Evolutionary conservation across 2,113 vertebrate species (phyloP).

Genomic region (Leptocoma aspasia): DNA sequence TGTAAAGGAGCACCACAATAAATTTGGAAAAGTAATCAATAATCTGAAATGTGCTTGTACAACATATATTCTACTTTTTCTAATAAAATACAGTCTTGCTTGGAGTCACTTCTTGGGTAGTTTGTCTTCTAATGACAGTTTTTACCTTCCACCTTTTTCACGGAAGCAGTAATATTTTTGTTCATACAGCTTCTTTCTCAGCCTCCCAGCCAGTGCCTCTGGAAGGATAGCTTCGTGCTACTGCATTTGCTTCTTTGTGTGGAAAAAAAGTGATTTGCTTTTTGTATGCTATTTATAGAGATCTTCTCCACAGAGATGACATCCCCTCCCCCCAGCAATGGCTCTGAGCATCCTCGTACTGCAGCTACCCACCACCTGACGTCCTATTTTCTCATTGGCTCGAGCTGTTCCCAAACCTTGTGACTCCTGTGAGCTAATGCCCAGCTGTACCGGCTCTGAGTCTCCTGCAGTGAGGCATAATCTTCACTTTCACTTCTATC

Average conservation of each 20-base stretch:
- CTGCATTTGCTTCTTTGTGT: conserved; percentile 4
- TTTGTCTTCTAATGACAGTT: background rate
- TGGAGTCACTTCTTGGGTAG: background rate
- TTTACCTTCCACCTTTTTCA: background rate
- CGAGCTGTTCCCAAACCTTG: conserved; percentile 49
- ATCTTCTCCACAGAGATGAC: conserved; percentile 6
- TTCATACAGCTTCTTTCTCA: background rate
- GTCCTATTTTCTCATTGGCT: conserved; percentile 68
- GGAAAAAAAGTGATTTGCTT: conserved; percentile 20
- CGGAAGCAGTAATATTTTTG: accelerated
- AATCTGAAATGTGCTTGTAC: background rate
- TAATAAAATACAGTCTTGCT: background rate
- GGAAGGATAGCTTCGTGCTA: background rate
- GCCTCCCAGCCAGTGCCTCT: background rate
- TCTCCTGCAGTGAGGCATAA: conserved; percentile 33
- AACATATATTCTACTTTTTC: background rate
- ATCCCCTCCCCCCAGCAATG: background rate
- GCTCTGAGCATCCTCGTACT: background rate
- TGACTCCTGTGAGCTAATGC: conserved; percentile 1
- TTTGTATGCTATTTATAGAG: conserved; percentile 56
- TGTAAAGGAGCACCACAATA: background rate
- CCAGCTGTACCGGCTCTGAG: background rate
- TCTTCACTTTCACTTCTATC: conserved; percentile 36
- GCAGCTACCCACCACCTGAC: conserved; percentile 38
- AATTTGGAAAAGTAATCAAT: background rate